These are phyloP conservation scores for Arge pagana DNA, from an alignment of 2,888 invertebrate genomes.

Conservation along the genomic window DNA sequence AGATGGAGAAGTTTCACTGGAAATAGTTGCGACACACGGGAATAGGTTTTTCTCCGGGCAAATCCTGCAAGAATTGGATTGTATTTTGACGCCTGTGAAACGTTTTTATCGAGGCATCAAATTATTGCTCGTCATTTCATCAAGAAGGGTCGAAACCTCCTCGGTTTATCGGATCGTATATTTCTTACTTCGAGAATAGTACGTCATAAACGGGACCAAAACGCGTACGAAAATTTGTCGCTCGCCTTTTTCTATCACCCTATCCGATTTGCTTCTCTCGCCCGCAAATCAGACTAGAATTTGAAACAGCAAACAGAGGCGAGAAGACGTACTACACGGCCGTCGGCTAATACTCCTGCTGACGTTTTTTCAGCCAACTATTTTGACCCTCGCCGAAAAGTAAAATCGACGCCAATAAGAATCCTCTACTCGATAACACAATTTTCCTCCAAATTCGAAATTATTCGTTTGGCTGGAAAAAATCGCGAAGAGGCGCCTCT, in stretches of 20 bases:
- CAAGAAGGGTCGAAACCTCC: conserved; percentile 16
- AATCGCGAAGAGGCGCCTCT: too few species aligned
- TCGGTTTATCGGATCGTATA: conserved; percentile 12
- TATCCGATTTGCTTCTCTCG: neutral
- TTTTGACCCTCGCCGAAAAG: neutral
- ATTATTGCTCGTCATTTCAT: conserved; percentile 22
- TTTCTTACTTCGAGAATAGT: too few species aligned
- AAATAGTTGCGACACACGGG: conserved; percentile 35
- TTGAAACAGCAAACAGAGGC: too few species aligned
- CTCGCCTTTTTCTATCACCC: too few species aligned
- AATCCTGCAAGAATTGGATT: conserved; percentile 40
- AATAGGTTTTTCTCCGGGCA: conserved; percentile 35
- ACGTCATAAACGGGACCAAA: too few species aligned
- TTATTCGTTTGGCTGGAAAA: neutral
- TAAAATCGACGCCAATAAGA: neutral
- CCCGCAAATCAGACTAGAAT: conserved; percentile 10
- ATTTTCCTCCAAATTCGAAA: neutral
- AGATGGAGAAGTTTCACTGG: conserved; percentile 26
- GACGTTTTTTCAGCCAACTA: too few species aligned
- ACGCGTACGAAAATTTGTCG: too few species aligned
- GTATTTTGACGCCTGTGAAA: conserved; percentile 33
- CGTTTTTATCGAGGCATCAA: conserved; percentile 19
- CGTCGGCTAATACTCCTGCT: too few species aligned
- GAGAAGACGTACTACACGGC: too few species aligned
- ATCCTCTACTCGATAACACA: too few species aligned